Percentiles rank a stretch among this genome's conserved stretches.
These are phyloP conservation scores for Gambusia holbrooki DNA, from an alignment of 2,113 vertebrate genomes.

Conservation along the genomic window DNA sequence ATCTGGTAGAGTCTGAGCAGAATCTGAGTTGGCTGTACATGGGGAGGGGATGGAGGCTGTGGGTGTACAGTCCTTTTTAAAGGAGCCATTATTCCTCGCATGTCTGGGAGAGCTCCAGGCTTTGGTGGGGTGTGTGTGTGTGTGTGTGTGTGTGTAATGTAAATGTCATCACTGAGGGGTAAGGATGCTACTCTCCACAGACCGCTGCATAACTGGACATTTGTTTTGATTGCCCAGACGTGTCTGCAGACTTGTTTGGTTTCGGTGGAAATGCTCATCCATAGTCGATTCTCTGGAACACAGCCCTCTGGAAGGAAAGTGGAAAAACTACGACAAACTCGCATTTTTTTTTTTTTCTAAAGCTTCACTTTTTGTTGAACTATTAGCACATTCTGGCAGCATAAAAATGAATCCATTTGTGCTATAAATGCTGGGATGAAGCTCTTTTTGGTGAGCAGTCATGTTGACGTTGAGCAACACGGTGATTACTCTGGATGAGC, in stretches of 20 bases:
- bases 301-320: background rate
- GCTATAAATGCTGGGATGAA: background rate
- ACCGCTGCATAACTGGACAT: background rate
- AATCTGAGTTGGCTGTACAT: background rate
- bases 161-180: background rate
- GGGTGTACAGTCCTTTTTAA: background rate
- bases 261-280: background rate
- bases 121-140: background rate
- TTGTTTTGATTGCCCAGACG: background rate
- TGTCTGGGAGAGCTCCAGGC: background rate
- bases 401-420: background rate
- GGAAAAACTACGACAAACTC: background rate
- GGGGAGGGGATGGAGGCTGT: background rate
- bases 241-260: constrained; percentile 1
- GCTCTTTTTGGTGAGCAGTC: background rate
- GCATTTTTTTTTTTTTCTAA: too few relatives aligned
- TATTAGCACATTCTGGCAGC: background rate
- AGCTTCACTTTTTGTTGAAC: background rate
- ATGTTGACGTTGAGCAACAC: background rate
- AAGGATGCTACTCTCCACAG: background rate
- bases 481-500: background rate
- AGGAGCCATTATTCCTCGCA: background rate
- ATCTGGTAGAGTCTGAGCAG: background rate
- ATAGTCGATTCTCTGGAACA: background rate
- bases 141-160: background rate